Evolutionary conservation across 2,888 invertebrate species (phyloP).

Genomic region (Stomorhina lunata): DNA sequence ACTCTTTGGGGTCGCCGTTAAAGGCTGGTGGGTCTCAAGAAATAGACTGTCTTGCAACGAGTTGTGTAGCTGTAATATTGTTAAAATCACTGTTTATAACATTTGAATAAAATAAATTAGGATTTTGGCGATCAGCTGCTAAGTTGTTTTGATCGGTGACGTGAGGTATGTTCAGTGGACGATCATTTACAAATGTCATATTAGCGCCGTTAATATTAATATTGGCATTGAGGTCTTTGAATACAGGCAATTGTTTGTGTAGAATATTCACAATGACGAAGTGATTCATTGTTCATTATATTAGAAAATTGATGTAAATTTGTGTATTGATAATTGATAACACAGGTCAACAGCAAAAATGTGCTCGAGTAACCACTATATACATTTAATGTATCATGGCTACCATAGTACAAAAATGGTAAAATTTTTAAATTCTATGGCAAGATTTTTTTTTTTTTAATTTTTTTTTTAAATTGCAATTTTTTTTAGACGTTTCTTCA

Average conservation of each 20-base stretch:
- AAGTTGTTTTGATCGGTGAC: conserved; percentile 43
- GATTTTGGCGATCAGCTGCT: neutral
- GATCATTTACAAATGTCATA: neutral
- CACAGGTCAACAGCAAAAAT: too few species aligned
- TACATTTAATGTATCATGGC: too few species aligned
- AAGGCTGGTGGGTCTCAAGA: neutral
- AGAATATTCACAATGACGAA: neutral
- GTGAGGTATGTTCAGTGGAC: conserved; percentile 20
- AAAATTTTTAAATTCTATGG: too few species aligned
- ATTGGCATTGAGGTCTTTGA: neutral
- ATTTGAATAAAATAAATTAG: neutral
- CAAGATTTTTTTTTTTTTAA: too few species aligned
- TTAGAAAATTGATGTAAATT: neutral
- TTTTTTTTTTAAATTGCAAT: too few species aligned
- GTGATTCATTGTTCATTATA: neutral
- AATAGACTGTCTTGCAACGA: neutral
- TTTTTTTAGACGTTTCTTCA: too few species aligned
- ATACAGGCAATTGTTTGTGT: neutral
- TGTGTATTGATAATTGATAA: neutral
- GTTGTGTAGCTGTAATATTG: neutral
- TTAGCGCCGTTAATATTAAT: neutral
- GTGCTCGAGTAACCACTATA: too few species aligned
- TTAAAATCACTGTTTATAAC: neutral
- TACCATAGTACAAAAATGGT: too few species aligned
- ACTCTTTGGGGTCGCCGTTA: conserved; percentile 7